A percentile compares a stretch with the other conserved stretches of the same genome.
These are phyloP conservation scores for Phenganax stokvisi DNA, from an alignment of 92 coral and sea anemone species.

Conservation along the genomic window DNA sequence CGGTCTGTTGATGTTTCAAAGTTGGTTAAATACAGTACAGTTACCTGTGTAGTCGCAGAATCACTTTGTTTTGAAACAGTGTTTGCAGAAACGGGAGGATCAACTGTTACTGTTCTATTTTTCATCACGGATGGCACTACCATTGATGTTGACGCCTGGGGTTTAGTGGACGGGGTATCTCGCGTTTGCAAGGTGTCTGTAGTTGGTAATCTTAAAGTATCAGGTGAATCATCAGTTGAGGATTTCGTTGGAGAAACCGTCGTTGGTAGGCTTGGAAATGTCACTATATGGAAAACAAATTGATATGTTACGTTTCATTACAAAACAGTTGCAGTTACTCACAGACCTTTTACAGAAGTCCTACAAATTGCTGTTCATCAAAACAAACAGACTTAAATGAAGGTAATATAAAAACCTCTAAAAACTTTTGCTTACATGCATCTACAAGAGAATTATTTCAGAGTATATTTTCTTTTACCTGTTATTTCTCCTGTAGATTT, in stretches of 20 bases:
- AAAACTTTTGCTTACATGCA: not conserved
- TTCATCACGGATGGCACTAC: too few species aligned
- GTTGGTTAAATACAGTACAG: too few species aligned
- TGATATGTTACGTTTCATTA: not conserved
- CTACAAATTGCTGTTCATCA: not conserved
- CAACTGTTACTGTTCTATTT: too few species aligned
- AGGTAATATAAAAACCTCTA: not conserved
- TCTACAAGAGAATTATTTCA: not conserved
- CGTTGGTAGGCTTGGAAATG: not conserved
- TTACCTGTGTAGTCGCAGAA: too few species aligned
- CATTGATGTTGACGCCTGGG: too few species aligned
- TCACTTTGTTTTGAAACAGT: too few species aligned
- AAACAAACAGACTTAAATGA: not conserved
- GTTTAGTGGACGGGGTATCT: too few species aligned
- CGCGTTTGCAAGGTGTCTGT: not conserved
- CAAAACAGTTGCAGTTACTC: too few species aligned
- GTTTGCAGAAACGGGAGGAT: too few species aligned
- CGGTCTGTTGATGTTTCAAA: too few species aligned
- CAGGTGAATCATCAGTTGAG: not conserved
- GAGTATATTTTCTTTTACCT: slow-evolving; percentile 2
- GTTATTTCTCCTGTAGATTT: not conserved
- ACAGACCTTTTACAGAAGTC: not conserved
- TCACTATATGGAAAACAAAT: not conserved
- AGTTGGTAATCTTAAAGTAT: not conserved
- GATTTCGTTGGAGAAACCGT: not conserved